Conservation (phyloP, 2,888 invertebrate species). For the Phyto melanocephala region DNA sequence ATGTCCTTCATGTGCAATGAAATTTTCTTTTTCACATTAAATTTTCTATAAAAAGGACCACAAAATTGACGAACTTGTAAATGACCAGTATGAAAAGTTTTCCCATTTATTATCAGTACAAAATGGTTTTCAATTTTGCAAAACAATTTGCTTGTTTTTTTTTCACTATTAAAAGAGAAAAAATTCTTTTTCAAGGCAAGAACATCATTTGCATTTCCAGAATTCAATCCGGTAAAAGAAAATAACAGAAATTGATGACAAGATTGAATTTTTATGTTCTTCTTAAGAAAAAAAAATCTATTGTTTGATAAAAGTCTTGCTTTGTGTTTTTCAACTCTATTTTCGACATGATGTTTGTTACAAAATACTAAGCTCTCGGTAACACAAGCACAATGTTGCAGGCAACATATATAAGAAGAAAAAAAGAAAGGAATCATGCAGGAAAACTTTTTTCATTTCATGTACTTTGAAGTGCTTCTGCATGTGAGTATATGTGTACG, state of each 20-base stretch:
- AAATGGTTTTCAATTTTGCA: not conserved
- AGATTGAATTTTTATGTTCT: slow-evolving; percentile 8
- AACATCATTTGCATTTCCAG: slow-evolving; percentile 8
- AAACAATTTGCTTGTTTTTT: not conserved
- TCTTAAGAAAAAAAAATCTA: not conserved
- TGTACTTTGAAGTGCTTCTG: not conserved
- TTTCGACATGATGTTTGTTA: slow-evolving; percentile 9
- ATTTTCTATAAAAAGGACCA: not conserved
- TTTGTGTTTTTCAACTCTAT: not conserved
- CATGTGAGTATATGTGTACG: not conserved
- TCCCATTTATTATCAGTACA: not conserved
- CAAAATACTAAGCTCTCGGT: slow-evolving; percentile 30
- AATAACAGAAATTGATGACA: slow-evolving; percentile 19
- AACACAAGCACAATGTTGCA: not conserved
- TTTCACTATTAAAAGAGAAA: not conserved
- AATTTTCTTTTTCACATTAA: not conserved
- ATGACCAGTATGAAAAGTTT: slow-evolving; percentile 23
- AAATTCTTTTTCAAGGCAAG: not conserved
- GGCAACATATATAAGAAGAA: not conserved
- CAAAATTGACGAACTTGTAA: slow-evolving; percentile 11
- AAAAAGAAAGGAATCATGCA: not conserved
- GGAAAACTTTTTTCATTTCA: slow-evolving; percentile 26
- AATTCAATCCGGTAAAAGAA: not conserved
- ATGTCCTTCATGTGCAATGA: not conserved
- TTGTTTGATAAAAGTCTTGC: not conserved